phyloP scores from a whole-genome alignment of 2,797 vertebrate genomes.

The Gadopsis bispinosus region DNA sequence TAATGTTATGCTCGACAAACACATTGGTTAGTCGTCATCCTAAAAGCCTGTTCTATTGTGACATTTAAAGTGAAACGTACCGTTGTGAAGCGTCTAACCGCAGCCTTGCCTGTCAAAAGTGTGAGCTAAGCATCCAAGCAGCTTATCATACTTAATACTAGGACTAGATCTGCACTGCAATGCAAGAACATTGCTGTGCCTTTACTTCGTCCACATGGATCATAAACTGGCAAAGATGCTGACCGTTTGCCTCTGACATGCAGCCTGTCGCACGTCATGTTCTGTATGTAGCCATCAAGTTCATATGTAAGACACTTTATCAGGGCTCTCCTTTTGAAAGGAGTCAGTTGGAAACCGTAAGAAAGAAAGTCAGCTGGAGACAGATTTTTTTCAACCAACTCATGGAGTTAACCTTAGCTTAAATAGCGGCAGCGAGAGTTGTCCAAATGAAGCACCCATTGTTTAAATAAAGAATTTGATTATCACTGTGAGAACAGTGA shows the following conservation, averaged over 20 bases:
- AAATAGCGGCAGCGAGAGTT: neutral
- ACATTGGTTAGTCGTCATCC: neutral
- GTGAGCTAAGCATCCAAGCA: neutral
- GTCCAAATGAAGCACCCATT: neutral
- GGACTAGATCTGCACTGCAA: neutral
- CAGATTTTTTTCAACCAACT: too few species aligned
- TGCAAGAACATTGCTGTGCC: neutral
- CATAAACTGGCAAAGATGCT: neutral
- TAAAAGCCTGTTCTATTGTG: neutral
- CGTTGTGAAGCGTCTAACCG: conserved; percentile 5
- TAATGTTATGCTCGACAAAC: neutral
- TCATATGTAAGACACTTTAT: neutral
- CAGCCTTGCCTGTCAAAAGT: neutral
- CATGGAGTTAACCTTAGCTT: neutral
- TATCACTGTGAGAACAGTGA: too few species aligned
- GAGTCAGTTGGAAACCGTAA: neutral
- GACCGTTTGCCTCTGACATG: neutral
- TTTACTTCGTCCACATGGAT: neutral
- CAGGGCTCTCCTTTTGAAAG: neutral
- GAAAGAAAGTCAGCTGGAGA: neutral
- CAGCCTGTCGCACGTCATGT: neutral
- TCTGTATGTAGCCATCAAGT: neutral
- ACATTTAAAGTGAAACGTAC: neutral
- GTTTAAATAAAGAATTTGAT: neutral
- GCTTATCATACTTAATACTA: neutral